Conservation (phyloP, 2,888 invertebrate species). For the Pseudanteris insignis region DNA sequence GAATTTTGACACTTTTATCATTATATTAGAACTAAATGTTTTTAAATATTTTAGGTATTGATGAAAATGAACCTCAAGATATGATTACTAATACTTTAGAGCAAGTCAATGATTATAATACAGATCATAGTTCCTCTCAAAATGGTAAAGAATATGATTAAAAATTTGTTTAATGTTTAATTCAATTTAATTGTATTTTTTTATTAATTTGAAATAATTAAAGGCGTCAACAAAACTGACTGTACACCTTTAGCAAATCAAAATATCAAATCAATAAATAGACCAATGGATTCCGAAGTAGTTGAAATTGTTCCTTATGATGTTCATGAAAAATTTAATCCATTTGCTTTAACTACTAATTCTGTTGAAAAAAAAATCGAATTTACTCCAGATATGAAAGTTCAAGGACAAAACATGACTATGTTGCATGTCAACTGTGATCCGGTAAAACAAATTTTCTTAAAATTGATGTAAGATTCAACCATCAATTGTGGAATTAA, state of each 20-base stretch:
- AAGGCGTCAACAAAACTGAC: too few relatives aligned
- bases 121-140: slow-evolving; percentile 18
- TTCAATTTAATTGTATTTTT: too few relatives aligned
- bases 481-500: too few relatives aligned
- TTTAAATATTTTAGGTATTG: slow-evolving; percentile 45
- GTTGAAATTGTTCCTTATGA: neutral
- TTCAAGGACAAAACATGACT: slow-evolving; percentile 34
- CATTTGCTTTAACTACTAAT: slow-evolving; percentile 12
- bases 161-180: too few relatives aligned
- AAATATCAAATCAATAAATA: too few relatives aligned
- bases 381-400: slow-evolving; percentile 18
- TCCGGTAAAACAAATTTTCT: slow-evolving; percentile 72
- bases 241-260: too few relatives aligned
- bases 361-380: slow-evolving; percentile 2
- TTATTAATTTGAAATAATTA: too few relatives aligned
- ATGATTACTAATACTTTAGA: slow-evolving; percentile 46
- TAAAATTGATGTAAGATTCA: too few relatives aligned
- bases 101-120: slow-evolving; percentile 35
- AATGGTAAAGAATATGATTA: too few relatives aligned
- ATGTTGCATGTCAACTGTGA: slow-evolving; percentile 76
- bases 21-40: too few relatives aligned
- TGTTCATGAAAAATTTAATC: slow-evolving; percentile 10
- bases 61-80: slow-evolving; percentile 49
- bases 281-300: neutral
- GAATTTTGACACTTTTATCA: too few relatives aligned